Evolutionary conservation across 2,113 vertebrate species (phyloP), one percentile per base, ranked within the genome.

Genomic region (Bufo bufo): DNA sequence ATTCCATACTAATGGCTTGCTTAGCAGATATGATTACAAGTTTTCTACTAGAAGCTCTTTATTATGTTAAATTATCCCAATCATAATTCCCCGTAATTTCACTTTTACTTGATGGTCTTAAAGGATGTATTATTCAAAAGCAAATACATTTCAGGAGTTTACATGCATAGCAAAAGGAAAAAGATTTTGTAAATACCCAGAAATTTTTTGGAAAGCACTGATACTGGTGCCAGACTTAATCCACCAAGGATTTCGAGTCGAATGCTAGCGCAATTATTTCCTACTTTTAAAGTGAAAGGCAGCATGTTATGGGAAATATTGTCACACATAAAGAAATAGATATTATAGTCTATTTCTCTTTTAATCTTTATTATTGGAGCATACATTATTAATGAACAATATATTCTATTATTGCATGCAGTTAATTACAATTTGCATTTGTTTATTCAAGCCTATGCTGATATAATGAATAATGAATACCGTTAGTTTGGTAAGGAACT

Each of bases 41-140:
- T 84, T 89, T 89, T 89, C 87, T 56, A 84, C 81, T 66, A 75
- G 66, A 78, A 66, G 87, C 87, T 89, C 77, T 84, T 89, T 84
- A 89, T 89, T 89, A 89, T 89, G 87, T 84, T 89, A 89, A 89
- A 84, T 84, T 84, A 89, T 84, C 82, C 84, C 87, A 89, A 89
- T 89, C 87, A 89, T 84, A 89, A 89, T 89, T 84, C 80, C 77
- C 72, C 65, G 54, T 84, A 84, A 89, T 75, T 89, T 82, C 6
- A 74, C 61, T 82, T 77, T 88, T 77, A 19, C 81, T 65, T 84
- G 71, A 77, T 65, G 61, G 45, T 61, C 77, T 54, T 54, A 80
- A 88, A 84, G 81, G 47, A 78, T 87, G 78, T 66, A 65, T 78
- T 50, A 77, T 89, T 78, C 49, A 75, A 83, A 83, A 77, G 52